Evolutionary conservation across 2,113 vertebrate species (phyloP), one percentile per base, ranked within the genome.

Genomic region (Chloebia gouldiae): DNA sequence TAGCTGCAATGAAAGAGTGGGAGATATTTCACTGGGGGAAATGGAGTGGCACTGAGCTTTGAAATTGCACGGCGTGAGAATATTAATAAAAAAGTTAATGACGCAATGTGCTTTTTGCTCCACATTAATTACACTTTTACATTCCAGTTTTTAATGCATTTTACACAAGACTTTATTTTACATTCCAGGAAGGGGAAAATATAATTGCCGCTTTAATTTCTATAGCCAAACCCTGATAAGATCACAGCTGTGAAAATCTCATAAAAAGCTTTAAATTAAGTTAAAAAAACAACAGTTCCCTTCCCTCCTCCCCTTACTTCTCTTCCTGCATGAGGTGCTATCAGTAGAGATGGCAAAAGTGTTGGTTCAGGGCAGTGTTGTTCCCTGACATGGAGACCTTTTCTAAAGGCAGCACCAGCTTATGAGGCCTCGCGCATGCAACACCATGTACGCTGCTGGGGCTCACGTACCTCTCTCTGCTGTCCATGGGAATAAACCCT

Each of bases 31-130:
- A 97, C 96, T 96, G 93, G 92, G 93, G 97, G 96, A 97, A 97
- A 97, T 97, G 97, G 96, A 97, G 96, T 97, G 97, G 97, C 96
- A 97, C 97, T 92, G 93, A 97, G 97, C 96, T 97, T 96, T 96
- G 97, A 97, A 97, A 97, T 97, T 97, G 97, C 97, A 95, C 97
- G 96, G 96, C 80, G 13, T 97, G 96, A 97, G 97, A 97, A 97
- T 97, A 97, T 97, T 97, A 97, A 97, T 97, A 97, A 97, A 97
- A 97, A 97, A 97, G 97, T 97, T 97, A 97, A 97, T 97, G 97
- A 97, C 96, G 97, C 97, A 97, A 97, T 96, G 97, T 97, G 96
- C 97, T 97, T 97, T 97, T 97, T 97, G 96, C 97, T 97, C 97
- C 95, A 97, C 97, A 97, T 97, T 97, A 97, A 97, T 97, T 97